phyloP scores from a whole-genome alignment of 2,113 vertebrate genomes.

The Cacatua alba region DNA sequence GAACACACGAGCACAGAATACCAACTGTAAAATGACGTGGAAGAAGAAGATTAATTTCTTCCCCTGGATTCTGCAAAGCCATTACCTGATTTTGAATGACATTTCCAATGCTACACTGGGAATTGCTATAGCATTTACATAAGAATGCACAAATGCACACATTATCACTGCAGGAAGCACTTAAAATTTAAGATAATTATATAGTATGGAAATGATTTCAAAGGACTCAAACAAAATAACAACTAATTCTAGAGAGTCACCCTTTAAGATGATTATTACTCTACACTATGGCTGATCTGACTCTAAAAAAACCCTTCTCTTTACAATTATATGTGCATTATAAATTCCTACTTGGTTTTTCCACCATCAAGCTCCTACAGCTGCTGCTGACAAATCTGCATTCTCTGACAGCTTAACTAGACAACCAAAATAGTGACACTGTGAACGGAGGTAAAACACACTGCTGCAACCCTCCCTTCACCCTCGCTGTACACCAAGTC shows the following conservation, averaged over 20 bases:
- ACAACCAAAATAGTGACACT: constrained; percentile 30
- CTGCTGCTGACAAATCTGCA: constrained; percentile 65
- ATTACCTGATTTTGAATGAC: constrained; percentile 65
- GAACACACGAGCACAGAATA: background rate
- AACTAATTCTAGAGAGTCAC: constrained; percentile 71
- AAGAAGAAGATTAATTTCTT: constrained; percentile 16
- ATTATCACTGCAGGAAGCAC: constrained; percentile 73
- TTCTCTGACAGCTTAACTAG: constrained; percentile 56
- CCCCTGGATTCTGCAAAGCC: constrained; percentile 39
- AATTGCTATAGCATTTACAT: constrained; percentile 65
- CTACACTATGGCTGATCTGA: constrained; percentile 27
- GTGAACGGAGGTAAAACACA: constrained; percentile 18
- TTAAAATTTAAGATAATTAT: constrained; percentile 77
- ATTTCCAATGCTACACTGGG: constrained; percentile 48
- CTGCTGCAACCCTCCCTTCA: background rate
- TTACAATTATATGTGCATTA: constrained; percentile 62
- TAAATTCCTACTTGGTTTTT: constrained; percentile 71
- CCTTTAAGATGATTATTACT: constrained; percentile 70
- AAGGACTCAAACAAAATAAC: constrained; percentile 73
- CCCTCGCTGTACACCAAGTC: fast-evolving
- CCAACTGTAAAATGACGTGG: background rate
- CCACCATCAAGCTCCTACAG: constrained; percentile 64
- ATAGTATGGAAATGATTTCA: constrained; percentile 66
- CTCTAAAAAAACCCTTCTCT: constrained; percentile 55
- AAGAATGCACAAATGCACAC: constrained; percentile 68